These are phyloP conservation scores for Meloe dianella DNA, from an alignment of 2,888 invertebrate species.

Conservation along the genomic window DNA sequence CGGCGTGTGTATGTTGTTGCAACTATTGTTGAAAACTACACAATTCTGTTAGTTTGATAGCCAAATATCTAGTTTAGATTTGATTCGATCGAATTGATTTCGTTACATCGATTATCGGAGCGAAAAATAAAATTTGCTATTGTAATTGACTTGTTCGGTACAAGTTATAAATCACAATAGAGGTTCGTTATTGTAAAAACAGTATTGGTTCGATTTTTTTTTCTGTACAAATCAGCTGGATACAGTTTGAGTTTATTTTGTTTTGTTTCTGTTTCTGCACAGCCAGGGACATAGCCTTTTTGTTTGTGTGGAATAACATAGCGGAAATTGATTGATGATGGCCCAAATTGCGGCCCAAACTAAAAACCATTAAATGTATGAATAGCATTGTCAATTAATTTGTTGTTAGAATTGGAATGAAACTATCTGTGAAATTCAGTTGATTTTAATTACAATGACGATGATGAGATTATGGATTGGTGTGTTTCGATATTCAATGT, in stretches of 20 bases:
- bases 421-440: neutral
- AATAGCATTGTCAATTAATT: conserved; percentile 14
- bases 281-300: conserved; percentile 16
- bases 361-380: conserved; percentile 27
- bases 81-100: neutral
- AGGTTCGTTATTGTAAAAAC: neutral
- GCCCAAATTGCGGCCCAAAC: conserved; percentile 17
- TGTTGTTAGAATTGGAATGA: neutral
- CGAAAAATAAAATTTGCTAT: neutral
- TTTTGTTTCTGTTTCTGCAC: conserved; percentile 15
- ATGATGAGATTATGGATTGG: conserved; percentile 28
- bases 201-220: neutral
- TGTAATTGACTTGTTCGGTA: neutral
- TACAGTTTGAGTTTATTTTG: neutral
- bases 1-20: too few species aligned
- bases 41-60: too few species aligned
- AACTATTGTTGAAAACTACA: too few species aligned
- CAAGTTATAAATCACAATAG: neutral
- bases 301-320: conserved; percentile 27
- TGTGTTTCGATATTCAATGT: conserved; percentile 37
- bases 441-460: conserved; percentile 17
- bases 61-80: too few species aligned
- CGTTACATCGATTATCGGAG: too few species aligned
- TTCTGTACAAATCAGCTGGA: neutral
- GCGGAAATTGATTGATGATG: conserved; percentile 29